Evolutionary conservation across 2,113 vertebrate species (phyloP).

Genomic region (Corythoichthys haematopterus): DNA sequence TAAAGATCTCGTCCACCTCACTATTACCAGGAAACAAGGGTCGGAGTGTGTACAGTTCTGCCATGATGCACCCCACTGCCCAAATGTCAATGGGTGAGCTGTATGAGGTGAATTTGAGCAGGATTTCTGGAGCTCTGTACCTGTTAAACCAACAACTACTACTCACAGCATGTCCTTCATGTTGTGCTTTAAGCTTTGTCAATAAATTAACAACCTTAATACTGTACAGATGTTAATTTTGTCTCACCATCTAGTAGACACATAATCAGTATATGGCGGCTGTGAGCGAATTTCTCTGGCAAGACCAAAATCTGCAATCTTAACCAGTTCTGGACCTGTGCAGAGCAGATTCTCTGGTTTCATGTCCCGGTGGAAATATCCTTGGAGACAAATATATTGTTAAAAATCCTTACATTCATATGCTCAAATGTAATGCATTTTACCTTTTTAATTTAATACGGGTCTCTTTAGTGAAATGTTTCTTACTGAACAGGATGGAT

Average conservation of each 20-base stretch:
- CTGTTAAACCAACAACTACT: conserved; percentile 49
- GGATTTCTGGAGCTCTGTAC: conserved; percentile 91
- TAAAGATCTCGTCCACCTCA: conserved; percentile 93
- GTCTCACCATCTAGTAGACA: conserved; percentile 88
- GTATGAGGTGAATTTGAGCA: conserved; percentile 82
- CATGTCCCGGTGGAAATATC: conserved; percentile 93
- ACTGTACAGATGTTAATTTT: not conserved
- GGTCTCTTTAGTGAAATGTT: too few relatives aligned
- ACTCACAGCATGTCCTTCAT: not conserved
- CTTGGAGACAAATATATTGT: conserved; percentile 49
- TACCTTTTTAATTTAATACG: too few relatives aligned
- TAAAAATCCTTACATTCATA: not conserved
- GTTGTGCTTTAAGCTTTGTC: not conserved
- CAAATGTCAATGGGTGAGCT: conserved; percentile 92
- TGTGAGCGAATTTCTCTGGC: conserved; percentile 89
- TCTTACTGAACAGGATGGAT: too few relatives aligned
- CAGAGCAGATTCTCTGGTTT: conserved; percentile 96
- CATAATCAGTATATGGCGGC: conserved; percentile 91
- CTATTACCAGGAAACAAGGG: conserved; percentile 93
- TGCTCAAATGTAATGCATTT: too few relatives aligned
- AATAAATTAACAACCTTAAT: not conserved
- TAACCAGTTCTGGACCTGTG: conserved; percentile 90
- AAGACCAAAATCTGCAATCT: conserved; percentile 93
- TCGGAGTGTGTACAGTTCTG: conserved; percentile 85
- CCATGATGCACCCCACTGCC: conserved; percentile 95